A percentile compares a stretch with the other conserved stretches of the same genome.
Evolutionary conservation across 2,113 vertebrate species (phyloP).

Genomic region (Coracopsis vasa): DNA sequence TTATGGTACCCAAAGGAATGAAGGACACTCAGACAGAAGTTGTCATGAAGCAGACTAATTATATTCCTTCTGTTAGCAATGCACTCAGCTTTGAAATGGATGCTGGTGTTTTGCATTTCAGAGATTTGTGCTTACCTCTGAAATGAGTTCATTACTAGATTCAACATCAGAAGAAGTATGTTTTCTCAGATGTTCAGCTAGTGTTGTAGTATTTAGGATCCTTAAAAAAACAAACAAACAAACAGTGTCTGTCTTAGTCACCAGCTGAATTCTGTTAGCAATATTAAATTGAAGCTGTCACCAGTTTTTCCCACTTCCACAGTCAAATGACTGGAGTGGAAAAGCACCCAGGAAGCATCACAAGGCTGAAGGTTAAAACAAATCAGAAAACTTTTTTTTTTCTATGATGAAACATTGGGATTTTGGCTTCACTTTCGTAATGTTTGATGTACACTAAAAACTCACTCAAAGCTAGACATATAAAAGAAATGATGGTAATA

Average conservation of each 20-base stretch:
- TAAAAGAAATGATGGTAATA: neutral
- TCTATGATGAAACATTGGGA: neutral
- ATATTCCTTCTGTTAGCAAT: neutral
- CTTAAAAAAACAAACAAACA: neutral
- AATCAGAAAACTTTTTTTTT: neutral
- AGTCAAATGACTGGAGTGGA: neutral
- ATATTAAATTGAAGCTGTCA: neutral
- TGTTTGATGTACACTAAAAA: neutral
- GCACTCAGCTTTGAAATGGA: neutral
- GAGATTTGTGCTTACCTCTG: neutral
- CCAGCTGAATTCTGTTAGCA: neutral
- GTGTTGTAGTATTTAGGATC: neutral
- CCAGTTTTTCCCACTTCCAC: neutral
- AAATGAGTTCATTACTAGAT: neutral
- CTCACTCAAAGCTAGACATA: neutral
- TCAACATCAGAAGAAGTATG: neutral
- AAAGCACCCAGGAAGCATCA: neutral
- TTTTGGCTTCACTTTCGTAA: neutral
- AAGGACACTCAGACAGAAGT: neutral
- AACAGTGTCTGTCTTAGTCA: neutral
- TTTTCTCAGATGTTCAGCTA: neutral
- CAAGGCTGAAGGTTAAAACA: neutral
- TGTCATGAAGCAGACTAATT: neutral
- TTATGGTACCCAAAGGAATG: neutral
- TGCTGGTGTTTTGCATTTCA: neutral